A percentile compares a stretch with the other conserved stretches of the same genome.
Evolutionary conservation across 2,797 vertebrate genomes (phyloP).

Genomic region (Notolabrus celidotus): DNA sequence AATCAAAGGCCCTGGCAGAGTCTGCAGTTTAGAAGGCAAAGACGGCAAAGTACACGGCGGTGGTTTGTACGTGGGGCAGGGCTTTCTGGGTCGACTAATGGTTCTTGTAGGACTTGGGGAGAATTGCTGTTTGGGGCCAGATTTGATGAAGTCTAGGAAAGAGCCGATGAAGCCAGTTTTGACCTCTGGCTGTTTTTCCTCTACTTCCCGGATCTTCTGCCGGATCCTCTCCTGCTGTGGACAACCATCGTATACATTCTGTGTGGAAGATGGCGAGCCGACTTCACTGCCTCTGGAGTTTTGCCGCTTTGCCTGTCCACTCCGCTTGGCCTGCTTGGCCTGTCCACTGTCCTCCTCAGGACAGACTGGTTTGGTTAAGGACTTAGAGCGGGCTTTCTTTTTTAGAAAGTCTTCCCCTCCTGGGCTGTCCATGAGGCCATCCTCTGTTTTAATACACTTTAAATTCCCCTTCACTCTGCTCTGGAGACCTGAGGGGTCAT

Average conservation of each 20-base stretch:
- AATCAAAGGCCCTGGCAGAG: slow-evolving; percentile 71
- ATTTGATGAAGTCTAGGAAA: slow-evolving; percentile 98
- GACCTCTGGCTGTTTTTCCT: slow-evolving; percentile 98
- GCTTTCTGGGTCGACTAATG: slow-evolving; percentile 90
- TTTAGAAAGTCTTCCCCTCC: slow-evolving; percentile 85
- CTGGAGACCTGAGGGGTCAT: slow-evolving; percentile 66
- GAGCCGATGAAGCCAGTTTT: slow-evolving; percentile 98
- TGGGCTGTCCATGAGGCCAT: slow-evolving; percentile 83
- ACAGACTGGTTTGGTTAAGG: slow-evolving; percentile 81
- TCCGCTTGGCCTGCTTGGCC: slow-evolving; percentile 87
- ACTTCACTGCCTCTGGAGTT: slow-evolving; percentile 89
- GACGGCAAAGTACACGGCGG: slow-evolving; percentile 78
- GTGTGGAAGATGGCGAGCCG: slow-evolving; percentile 86
- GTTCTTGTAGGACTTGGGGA: slow-evolving; percentile 92
- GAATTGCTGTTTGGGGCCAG: slow-evolving; percentile 96
- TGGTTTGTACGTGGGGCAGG: slow-evolving; percentile 85
- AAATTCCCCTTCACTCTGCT: slow-evolving; percentile 76
- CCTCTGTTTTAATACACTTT: slow-evolving; percentile 85
- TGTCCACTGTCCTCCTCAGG: slow-evolving; percentile 86
- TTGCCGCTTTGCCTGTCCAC: slow-evolving; percentile 89
- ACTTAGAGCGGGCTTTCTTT: slow-evolving; percentile 90
- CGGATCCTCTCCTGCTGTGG: slow-evolving; percentile 97
- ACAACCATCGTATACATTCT: slow-evolving; percentile 89
- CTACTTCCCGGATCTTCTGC: slow-evolving; percentile 98
- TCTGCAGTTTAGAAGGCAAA: slow-evolving; percentile 83